phyloP scores from a whole-genome alignment of 2,113 vertebrate species.

The Sylvicapra grimmia region DNA sequence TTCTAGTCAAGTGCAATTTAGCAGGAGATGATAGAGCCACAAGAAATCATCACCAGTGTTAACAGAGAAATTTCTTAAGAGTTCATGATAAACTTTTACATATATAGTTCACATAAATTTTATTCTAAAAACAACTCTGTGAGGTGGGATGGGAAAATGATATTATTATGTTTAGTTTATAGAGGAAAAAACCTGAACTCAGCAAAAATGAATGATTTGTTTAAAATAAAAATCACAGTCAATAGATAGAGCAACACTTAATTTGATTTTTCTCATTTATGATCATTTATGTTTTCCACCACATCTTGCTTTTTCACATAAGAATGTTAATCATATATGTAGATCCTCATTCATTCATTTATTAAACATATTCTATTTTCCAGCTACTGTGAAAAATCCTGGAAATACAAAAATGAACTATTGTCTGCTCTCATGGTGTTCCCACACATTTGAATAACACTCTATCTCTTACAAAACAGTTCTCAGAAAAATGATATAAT shows the following conservation, averaged over 20 bases:
- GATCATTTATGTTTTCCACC: neutral
- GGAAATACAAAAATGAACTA: neutral
- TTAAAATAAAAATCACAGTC: neutral
- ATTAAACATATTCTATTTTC: neutral
- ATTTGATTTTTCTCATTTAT: neutral
- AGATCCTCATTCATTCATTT: neutral
- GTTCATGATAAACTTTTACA: neutral
- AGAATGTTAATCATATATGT: neutral
- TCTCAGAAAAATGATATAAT: neutral
- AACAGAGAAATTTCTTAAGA: neutral
- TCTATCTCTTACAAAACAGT: neutral
- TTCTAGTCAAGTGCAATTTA: neutral
- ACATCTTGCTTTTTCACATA: neutral
- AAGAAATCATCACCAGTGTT: neutral
- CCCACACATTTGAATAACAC: neutral
- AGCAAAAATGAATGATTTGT: neutral
- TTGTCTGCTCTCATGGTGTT: neutral
- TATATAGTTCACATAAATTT: neutral
- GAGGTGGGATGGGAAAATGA: neutral
- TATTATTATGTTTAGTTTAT: neutral
- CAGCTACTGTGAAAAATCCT: neutral
- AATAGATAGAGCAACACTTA: neutral
- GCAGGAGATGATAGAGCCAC: neutral
- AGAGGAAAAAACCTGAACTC: constrained; percentile 22
- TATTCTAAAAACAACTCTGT: neutral